phyloP scores from a whole-genome alignment of 2,113 vertebrate genomes.

The Sarotherodon lohbergeri region DNA sequence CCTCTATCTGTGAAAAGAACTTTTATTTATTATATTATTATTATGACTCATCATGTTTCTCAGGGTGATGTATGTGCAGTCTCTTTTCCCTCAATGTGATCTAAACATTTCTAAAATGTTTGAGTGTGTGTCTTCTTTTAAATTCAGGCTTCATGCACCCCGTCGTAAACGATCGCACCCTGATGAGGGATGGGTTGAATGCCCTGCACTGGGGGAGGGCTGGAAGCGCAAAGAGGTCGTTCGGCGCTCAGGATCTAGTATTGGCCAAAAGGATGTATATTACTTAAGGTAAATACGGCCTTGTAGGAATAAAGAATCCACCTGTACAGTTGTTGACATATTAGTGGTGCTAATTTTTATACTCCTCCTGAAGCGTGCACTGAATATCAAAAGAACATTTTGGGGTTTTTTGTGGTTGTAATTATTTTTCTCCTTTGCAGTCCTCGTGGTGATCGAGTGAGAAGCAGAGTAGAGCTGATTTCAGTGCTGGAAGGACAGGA shows the following conservation, averaged over 20 bases:
- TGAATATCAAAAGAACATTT: background rate
- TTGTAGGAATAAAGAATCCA: background rate
- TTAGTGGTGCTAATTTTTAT: background rate
- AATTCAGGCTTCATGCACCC: background rate
- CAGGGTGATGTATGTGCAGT: background rate
- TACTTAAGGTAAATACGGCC: slow-evolving; percentile 77
- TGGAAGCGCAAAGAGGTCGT: slow-evolving; percentile 84
- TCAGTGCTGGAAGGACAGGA: slow-evolving; percentile 72
- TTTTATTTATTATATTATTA: background rate
- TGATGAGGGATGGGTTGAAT: slow-evolving; percentile 81
- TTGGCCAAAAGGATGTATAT: slow-evolving; percentile 84
- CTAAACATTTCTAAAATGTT: background rate
- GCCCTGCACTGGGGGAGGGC: slow-evolving; percentile 77
- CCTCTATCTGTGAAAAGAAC: background rate
- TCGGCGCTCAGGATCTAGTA: slow-evolving; percentile 78
- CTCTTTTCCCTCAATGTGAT: background rate
- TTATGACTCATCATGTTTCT: background rate
- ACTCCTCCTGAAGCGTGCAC: background rate
- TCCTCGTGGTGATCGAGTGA: slow-evolving; percentile 77
- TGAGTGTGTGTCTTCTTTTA: background rate
- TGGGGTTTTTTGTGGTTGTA: fast-evolving
- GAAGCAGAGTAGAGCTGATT: slow-evolving; percentile 81
- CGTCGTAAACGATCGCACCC: slow-evolving; percentile 28
- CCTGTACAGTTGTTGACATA: background rate
- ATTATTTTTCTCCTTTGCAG: slow-evolving; percentile 46